These are phyloP conservation scores for Sebastes schlegelii DNA, from an alignment of 2,113 vertebrate species.

Conservation along the genomic window DNA sequence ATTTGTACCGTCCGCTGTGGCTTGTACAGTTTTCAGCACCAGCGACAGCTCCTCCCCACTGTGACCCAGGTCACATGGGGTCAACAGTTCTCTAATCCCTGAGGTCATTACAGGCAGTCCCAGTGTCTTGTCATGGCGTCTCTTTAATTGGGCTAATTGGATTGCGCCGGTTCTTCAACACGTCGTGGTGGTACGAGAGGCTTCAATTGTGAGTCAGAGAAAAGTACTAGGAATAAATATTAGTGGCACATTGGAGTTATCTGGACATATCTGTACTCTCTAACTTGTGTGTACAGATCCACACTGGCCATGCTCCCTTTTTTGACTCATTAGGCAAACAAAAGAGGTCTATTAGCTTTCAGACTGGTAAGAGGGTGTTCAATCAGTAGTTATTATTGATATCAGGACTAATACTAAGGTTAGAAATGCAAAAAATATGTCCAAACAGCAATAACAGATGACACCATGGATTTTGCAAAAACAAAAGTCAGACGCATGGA, in stretches of 20 bases:
- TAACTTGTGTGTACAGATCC: not conserved
- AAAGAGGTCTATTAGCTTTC: not conserved
- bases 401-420: not conserved
- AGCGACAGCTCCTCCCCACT: not conserved
- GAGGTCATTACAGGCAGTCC: slow-evolving; percentile 30
- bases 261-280: not conserved
- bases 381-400: not conserved
- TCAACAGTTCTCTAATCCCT: slow-evolving; percentile 65
- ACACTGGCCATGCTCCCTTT: not conserved
- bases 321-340: not conserved
- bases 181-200: not conserved
- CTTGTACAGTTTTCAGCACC: not conserved
- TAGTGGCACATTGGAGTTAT: not conserved
- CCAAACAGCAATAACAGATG: not conserved
- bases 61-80: slow-evolving; percentile 33
- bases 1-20: not conserved
- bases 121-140: slow-evolving; percentile 51
- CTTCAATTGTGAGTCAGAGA: not conserved
- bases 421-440: not conserved
- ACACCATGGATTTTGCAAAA: not conserved
- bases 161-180: slow-evolving; percentile 44
- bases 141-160: slow-evolving; percentile 69
- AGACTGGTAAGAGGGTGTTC: not conserved
- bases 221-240: not conserved
- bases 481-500: not conserved